A percentile compares a stretch with the other conserved stretches of the same genome.
phyloP scores from a whole-genome alignment of 2,888 invertebrate genomes.

The Flexamia atlantica region DNA sequence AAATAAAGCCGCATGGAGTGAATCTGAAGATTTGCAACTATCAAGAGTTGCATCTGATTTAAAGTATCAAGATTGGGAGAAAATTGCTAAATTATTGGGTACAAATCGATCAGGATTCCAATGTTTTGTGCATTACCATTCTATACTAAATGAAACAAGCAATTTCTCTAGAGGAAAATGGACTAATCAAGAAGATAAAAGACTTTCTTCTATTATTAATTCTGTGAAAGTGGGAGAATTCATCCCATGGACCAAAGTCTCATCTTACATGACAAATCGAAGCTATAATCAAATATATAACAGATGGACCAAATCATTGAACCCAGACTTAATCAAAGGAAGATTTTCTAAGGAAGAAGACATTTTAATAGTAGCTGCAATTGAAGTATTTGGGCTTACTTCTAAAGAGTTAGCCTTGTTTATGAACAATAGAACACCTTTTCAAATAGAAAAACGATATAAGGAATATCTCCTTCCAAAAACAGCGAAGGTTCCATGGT shows the following conservation, averaged over 20 bases:
- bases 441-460: conserved; percentile 58
- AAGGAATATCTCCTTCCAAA: conserved; percentile 64
- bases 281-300: conserved; percentile 83
- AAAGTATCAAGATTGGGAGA: conserved; percentile 82
- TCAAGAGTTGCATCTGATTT: conserved; percentile 73
- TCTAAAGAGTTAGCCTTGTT: conserved; percentile 79
- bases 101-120: conserved; percentile 83
- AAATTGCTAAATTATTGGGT: conserved; percentile 78
- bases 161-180: conserved; percentile 76
- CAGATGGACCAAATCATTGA: conserved; percentile 76
- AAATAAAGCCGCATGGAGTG: conserved; percentile 79
- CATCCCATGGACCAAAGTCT: conserved; percentile 87
- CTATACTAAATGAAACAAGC: conserved; percentile 19
- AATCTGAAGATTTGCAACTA: conserved; percentile 76
- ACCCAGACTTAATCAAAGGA: conserved; percentile 78
- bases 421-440: conserved; percentile 72
- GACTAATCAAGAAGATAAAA: conserved; percentile 83
- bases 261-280: conserved; percentile 80
- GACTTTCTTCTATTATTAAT: conserved; percentile 81
- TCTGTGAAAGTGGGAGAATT: conserved; percentile 80
- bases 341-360: conserved; percentile 84
- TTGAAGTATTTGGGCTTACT: conserved; percentile 80
- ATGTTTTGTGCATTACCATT: conserved; percentile 83
- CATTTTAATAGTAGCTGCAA: conserved; percentile 79
- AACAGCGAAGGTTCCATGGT: conserved; percentile 78